Base-by-base conservation (phyloP, 2,113 vertebrate genomes). In the Pterophyllum scalare region DNA sequence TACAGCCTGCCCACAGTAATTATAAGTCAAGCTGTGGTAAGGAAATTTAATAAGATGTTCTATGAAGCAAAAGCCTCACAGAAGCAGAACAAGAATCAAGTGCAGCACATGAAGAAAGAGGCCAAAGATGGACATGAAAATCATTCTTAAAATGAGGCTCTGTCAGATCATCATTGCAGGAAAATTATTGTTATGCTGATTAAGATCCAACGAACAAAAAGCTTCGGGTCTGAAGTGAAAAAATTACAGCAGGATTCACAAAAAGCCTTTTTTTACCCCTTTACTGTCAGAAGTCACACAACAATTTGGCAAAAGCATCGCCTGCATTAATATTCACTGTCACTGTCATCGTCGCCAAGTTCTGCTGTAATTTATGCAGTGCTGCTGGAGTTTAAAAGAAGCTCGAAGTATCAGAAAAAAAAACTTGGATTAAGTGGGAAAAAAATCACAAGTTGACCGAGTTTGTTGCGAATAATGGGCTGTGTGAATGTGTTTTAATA, bases 11-110 rank as follows among this genome's bases (percentile, higher is more conserved):
- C 61, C 56, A 76, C 75, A 76, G 75, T 87, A 84, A 83, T 82
- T 82, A 82, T 61, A 67, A 76, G 33, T 76, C 79, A 62, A 85
- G 65, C 79, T 58, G 79, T 22, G 80, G 59, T 60, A 58, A 24
- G 76, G 67, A 75, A 56, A 82, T 82, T 24, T 65, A 84, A 81
- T 80, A 84, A 81, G 79, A 79, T 67, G 33, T 70, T 61, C 61
- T 76, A n/a, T 33, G 38, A 61, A 77, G 35, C 2, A 9, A 40
- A 22, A 38, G 17, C 24, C 40, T 35, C 40, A 24, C 46, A 43
- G 19, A 60, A 52, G 43, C 31, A 49, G 31, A 65, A 38, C 35
- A 19, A 57, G 12, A 72, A 49, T 52, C 46, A 33, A 72, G 67
- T 19, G 1, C 28, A 52, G 62, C 10, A 3, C n/a, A 59, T 22